Conservation (phyloP, 1,140 invertebrate genomes). For the Cydia splendana region DNA sequence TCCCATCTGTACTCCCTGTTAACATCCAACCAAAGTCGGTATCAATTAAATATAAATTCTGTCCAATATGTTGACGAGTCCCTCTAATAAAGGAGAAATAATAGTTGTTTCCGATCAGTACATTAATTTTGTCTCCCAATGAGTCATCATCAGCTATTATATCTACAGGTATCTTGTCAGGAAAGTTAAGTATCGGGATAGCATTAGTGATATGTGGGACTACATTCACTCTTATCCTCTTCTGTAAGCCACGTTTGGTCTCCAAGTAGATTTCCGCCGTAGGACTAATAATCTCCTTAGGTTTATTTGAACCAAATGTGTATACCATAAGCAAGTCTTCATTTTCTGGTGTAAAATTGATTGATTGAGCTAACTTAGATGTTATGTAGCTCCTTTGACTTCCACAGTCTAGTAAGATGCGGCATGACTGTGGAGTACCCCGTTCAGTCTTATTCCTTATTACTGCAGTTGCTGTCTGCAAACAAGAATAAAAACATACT, state of each 20-base stretch:
- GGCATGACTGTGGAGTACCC: not conserved
- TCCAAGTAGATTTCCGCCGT: not conserved
- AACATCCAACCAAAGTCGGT: not conserved
- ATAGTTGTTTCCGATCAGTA: too few relatives aligned
- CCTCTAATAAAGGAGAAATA: too few relatives aligned
- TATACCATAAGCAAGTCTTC: not conserved
- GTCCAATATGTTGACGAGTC: not conserved
- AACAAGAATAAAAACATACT: too few relatives aligned
- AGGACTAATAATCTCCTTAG: not conserved
- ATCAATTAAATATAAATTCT: not conserved
- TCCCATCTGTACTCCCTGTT: too few relatives aligned
- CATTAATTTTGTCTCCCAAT: too few relatives aligned
- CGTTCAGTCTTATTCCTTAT: not conserved
- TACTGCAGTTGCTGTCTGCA: slow-evolving; percentile 6
- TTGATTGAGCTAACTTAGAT: not conserved
- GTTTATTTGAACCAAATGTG: not conserved
- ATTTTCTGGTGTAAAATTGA: not conserved
- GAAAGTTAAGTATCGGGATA: not conserved
- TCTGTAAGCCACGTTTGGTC: not conserved
- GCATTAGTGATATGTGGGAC: not conserved
- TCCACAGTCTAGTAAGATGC: not conserved
- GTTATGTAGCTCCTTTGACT: slow-evolving; percentile 26
- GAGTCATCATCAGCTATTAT: too few relatives aligned
- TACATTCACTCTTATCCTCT: not conserved
- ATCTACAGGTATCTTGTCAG: too few relatives aligned